phyloP scores from a whole-genome alignment of 64 coral and sea anemone species.

The Pachyseris speciosa region DNA sequence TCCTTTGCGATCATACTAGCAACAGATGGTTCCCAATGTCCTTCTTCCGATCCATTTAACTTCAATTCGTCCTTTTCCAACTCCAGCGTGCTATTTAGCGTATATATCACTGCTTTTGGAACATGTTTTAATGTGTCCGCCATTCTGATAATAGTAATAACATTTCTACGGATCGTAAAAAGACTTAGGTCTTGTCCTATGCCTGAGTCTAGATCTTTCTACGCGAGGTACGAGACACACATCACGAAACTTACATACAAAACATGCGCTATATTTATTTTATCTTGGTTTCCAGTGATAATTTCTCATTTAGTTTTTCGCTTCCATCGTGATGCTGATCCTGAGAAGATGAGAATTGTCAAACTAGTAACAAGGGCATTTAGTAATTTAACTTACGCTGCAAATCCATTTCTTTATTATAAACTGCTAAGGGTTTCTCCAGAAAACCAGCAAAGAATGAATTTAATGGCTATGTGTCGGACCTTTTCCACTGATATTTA shows the following conservation, averaged over 20 bases:
- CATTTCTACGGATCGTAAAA: neutral
- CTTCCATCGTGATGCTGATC: neutral
- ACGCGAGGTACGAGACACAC: neutral
- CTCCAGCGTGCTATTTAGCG: neutral
- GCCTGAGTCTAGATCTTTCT: neutral
- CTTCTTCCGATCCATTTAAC: constrained; percentile 3
- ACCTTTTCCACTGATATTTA: neutral
- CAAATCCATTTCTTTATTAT: constrained; percentile 4
- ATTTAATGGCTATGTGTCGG: neutral
- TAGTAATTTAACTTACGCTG: neutral
- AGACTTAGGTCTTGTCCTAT: neutral
- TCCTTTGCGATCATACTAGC: neutral
- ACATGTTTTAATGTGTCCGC: neutral
- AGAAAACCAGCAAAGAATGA: neutral
- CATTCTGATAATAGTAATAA: neutral
- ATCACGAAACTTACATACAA: constrained; percentile 24
- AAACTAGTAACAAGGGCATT: neutral
- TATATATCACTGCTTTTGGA: neutral
- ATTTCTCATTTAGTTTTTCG: neutral
- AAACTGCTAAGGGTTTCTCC: neutral
- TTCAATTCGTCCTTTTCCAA: neutral
- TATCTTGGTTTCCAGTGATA: constrained; percentile 6
- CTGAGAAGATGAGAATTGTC: neutral
- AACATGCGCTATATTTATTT: neutral
- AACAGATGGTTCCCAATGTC: neutral